Percentiles rank a stretch among this genome's conserved stretches.
Evolutionary conservation across 2,113 vertebrate species (phyloP).

Genomic region (Holacanthus passer): DNA sequence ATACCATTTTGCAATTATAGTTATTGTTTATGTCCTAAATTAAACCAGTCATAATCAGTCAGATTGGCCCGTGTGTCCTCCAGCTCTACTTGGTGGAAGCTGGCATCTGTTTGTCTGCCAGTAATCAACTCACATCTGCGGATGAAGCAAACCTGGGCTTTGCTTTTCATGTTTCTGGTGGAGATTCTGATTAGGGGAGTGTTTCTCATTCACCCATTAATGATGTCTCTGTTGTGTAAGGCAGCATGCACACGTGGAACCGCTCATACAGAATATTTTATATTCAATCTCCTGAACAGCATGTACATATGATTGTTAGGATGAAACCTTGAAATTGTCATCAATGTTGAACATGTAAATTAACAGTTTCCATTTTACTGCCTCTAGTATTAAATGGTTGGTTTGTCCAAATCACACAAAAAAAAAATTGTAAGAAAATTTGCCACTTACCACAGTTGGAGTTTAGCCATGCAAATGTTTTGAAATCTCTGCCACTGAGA

Average conservation of each 20-base stretch:
- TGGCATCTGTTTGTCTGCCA: slow-evolving; percentile 58
- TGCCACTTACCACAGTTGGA: neutral
- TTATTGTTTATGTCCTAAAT: slow-evolving; percentile 64
- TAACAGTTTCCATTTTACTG: neutral
- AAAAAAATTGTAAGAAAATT: neutral
- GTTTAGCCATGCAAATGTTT: neutral
- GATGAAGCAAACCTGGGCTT: slow-evolving; percentile 38
- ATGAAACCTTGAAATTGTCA: slow-evolving; percentile 16
- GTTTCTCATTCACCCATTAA: slow-evolving; percentile 35
- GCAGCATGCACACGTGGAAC: neutral
- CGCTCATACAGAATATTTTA: neutral
- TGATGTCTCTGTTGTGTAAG: slow-evolving; percentile 8
- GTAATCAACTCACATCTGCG: slow-evolving; percentile 62
- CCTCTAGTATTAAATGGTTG: neutral
- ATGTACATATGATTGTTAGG: slow-evolving; percentile 11
- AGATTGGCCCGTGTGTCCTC: slow-evolving; percentile 29
- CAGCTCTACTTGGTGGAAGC: slow-evolving; percentile 33
- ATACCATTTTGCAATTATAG: slow-evolving; percentile 52
- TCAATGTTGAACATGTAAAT: neutral
- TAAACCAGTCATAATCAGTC: slow-evolving; percentile 50
- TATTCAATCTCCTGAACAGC: neutral
- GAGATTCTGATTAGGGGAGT: slow-evolving; percentile 38
- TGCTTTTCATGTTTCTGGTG: slow-evolving; percentile 34
- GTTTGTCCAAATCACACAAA: neutral
- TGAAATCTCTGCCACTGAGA: neutral